A percentile compares a stretch with the other conserved stretches of the same genome.
Conservation (phyloP, 2,113 vertebrate species). For the Psittacara wagleri region DNA sequence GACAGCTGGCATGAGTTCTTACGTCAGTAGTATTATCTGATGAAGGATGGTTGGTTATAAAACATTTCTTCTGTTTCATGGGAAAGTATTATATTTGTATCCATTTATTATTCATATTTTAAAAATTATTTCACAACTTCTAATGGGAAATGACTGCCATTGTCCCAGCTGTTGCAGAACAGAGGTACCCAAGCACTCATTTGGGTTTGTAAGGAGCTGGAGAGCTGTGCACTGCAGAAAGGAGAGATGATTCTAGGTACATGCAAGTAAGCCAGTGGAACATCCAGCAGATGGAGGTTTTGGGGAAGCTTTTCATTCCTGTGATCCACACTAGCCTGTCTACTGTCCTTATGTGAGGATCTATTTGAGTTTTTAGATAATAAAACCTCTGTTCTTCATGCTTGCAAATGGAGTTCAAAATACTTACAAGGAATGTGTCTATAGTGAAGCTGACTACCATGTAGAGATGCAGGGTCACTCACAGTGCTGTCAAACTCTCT, state of each 20-base stretch:
- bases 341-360: neutral
- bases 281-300: neutral
- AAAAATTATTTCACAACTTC: neutral
- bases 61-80: neutral
- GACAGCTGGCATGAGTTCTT: neutral
- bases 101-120: neutral
- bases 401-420: neutral
- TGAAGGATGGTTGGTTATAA: neutral
- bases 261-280: neutral
- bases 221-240: neutral
- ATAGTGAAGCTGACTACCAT: fast-evolving
- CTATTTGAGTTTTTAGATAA: neutral
- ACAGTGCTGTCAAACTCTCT: neutral
- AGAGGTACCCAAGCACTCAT: neutral
- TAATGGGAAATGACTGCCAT: neutral
- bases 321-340: neutral
- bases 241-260: neutral
- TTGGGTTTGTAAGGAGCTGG: neutral
- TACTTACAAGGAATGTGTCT: neutral
- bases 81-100: neutral
- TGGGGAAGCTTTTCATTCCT: neutral
- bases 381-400: neutral
- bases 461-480: neutral
- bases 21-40: neutral
- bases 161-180: neutral